Base-by-base conservation (phyloP, 2,888 invertebrate species). In the Pteria penguin region DNA sequence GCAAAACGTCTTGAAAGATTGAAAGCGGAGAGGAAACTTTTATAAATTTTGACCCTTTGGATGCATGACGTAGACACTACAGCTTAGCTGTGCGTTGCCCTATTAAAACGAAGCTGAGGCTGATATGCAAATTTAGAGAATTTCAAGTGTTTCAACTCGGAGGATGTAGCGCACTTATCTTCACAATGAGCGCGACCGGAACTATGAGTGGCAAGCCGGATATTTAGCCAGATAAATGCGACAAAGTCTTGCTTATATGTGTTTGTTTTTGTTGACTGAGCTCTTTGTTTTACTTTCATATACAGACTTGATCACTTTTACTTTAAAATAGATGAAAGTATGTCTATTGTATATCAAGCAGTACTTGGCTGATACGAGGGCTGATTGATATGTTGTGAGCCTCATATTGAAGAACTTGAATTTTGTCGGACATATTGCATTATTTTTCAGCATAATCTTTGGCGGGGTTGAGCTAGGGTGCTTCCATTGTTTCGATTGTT, bases 171-270 rank as follows among this genome's bases (percentile, higher is more conserved):
- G 45, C 57, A 77, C 76, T 77, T 77, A 77, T 77, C 76, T 58
- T 29, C 33, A 73, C 76, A 73, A 77, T 73, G 54, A 68, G 68
- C 61, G 65, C 68, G 68, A 57, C 33, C 58, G 73, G 76, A 73
- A 72, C 67, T 55, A 63, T 60, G 63, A 70, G 72, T 69, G 72
- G 73, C 69, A 57, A 52, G 58, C 76, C 68, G 76, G 76, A 77
- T 69, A 73, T 26, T 55, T 31, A 24, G 52, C 57, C 32, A 57
- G 57, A 27, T 68, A 52, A 68, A 57, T 45, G 26, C 63, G 33
- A 33, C 63, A 26, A 63, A 32, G 63, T 18, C 45, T 45, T 45
- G 45, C 45, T 45, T 45, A 45, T 18, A 45, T 45, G 45, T 14
- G 45, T 45, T 45, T 45, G 45, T 45, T 45, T 14, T 45, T 45